Evolutionary conservation across 2,888 invertebrate genomes (phyloP).

Genomic region (Noctuana brunneofusca): DNA sequence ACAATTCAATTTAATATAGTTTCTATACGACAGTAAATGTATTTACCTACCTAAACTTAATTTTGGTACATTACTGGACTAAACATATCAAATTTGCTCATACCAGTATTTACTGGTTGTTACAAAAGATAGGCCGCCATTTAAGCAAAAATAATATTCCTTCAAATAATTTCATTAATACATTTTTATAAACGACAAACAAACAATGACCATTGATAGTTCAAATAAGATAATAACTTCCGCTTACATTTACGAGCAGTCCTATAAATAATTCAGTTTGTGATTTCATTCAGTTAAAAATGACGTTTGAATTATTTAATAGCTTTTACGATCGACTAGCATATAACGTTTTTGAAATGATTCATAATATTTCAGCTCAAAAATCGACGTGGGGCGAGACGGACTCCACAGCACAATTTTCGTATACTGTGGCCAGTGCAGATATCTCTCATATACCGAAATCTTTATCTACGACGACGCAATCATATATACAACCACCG

Average conservation of each 20-base stretch:
- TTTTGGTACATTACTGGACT: too few species aligned
- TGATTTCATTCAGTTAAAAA: constrained; percentile 47
- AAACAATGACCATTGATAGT: background rate
- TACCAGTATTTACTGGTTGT: too few species aligned
- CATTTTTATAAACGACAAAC: background rate
- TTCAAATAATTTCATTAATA: too few species aligned
- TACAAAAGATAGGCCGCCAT: too few species aligned
- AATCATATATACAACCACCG: constrained; percentile 64
- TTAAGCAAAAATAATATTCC: too few species aligned
- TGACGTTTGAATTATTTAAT: constrained; percentile 56
- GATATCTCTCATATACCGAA: constrained; percentile 62
- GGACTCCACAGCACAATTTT: constrained; percentile 64
- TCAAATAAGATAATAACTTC: constrained; percentile 62
- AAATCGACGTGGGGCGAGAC: constrained; percentile 73
- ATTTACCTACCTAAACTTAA: too few species aligned
- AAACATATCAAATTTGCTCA: too few species aligned
- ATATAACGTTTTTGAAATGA: constrained; percentile 54
- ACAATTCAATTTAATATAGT: too few species aligned
- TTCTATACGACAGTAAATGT: too few species aligned
- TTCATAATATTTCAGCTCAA: constrained; percentile 74
- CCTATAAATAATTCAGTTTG: constrained; percentile 45
- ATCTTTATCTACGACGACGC: constrained; percentile 60
- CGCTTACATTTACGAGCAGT: constrained; percentile 43
- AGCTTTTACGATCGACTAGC: constrained; percentile 54
- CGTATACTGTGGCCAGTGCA: constrained; percentile 65